Evolutionary conservation across 2,797 vertebrate genomes (phyloP).

Genomic region (Bryconaethiops microstoma): DNA sequence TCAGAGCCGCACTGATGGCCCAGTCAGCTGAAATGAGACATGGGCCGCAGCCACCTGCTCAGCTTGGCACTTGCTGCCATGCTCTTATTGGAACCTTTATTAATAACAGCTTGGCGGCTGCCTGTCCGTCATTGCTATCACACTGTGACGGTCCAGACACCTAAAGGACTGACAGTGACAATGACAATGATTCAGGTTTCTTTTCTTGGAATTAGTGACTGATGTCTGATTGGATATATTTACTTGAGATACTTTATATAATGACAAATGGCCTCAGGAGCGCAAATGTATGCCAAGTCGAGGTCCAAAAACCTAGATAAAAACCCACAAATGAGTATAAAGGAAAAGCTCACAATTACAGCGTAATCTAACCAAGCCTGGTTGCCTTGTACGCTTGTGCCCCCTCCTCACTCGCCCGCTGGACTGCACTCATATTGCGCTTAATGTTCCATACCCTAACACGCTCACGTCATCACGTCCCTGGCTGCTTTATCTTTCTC

Average conservation of each 20-base stretch:
- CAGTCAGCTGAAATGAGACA: conserved; percentile 39
- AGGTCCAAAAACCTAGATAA: conserved; percentile 12
- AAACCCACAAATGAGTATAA: background rate
- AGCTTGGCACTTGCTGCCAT: conserved; percentile 9
- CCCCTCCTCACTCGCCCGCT: no score
- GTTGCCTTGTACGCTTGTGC: no score
- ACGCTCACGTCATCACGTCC: no score
- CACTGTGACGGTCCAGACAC: conserved; percentile 3
- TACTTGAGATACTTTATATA: conserved; percentile 9
- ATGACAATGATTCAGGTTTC: conserved; percentile 20
- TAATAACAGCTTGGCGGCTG: conserved; percentile 19
- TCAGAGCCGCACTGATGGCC: conserved; percentile 35
- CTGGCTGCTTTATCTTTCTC: no score
- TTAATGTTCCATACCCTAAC: no score
- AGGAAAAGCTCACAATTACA: background rate
- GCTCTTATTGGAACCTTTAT: conserved; percentile 29
- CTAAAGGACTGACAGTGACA: conserved; percentile 14
- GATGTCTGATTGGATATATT: conserved; percentile 34
- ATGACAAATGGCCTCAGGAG: background rate
- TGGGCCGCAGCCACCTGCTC: conserved; percentile 21
- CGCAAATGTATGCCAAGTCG: background rate
- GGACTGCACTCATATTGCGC: no score
- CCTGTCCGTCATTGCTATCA: conserved; percentile 22
- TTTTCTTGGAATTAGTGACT: conserved; percentile 16
- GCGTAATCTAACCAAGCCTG: no score